phyloP scores from a whole-genome alignment of 2,888 invertebrate species.

The Craniophora ligustri region DNA sequence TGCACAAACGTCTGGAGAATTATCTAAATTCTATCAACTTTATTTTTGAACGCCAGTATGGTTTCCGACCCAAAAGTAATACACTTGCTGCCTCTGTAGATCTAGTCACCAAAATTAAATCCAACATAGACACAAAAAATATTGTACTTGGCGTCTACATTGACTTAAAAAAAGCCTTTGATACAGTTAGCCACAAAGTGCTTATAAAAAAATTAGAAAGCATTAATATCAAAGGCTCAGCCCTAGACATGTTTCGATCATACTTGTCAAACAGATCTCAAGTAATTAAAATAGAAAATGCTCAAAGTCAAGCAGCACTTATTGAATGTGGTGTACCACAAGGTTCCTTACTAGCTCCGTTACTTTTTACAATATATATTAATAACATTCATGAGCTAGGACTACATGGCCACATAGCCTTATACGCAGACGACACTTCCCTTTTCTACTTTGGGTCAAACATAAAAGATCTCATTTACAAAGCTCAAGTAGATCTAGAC shows the following conservation, averaged over 20 bases:
- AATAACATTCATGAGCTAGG: not conserved
- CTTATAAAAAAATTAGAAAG: not conserved
- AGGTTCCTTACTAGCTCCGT: not conserved
- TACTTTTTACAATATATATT: not conserved
- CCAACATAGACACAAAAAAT: not conserved
- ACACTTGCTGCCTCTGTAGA: not conserved
- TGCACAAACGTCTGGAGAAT: too few species aligned
- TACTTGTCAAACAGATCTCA: not conserved
- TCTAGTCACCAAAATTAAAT: not conserved
- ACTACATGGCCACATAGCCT: not conserved
- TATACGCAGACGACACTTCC: not conserved
- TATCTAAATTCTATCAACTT: too few species aligned
- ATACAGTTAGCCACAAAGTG: constrained; percentile 4
- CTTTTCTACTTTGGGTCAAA: not conserved
- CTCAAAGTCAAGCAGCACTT: not conserved
- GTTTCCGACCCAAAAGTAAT: not conserved
- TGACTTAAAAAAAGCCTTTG: not conserved
- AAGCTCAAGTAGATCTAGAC: not conserved
- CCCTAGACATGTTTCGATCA: not conserved
- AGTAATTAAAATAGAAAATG: not conserved
- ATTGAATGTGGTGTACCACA: not conserved
- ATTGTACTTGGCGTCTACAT: not conserved
- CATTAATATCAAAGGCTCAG: not conserved
- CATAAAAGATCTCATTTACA: not conserved
- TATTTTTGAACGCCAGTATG: not conserved